phyloP scores from a whole-genome alignment of 1,140 invertebrate genomes.

The Brachionus rotundiformis region DNA sequence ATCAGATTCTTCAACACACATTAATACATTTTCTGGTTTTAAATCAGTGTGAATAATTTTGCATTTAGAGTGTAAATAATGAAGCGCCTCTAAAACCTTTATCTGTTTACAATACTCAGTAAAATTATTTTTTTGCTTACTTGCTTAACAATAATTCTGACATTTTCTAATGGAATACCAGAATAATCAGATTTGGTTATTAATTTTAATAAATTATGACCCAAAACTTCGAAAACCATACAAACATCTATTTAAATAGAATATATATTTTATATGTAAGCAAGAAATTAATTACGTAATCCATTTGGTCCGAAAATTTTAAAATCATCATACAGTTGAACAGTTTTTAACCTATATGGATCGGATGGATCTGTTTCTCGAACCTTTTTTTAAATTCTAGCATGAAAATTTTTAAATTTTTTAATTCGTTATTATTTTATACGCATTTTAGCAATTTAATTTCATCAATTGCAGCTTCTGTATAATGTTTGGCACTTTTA shows the following conservation, averaged over 20 bases:
- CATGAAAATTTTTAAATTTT: too few relatives aligned
- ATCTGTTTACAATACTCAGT: neutral
- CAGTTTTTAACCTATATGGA: constrained; percentile 88
- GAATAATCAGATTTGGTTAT: constrained; percentile 96
- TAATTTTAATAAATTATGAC: constrained; percentile 92
- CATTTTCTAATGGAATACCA: constrained; percentile 90
- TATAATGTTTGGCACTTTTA: constrained; percentile 95
- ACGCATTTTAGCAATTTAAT: constrained; percentile 85
- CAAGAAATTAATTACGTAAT: constrained; percentile 64
- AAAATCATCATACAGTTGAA: constrained; percentile 95
- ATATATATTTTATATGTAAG: neutral
- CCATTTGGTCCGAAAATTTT: constrained; percentile 96
- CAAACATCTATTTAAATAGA: constrained; percentile 71
- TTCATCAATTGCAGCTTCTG: constrained; percentile 96
- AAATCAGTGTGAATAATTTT: constrained; percentile 97
- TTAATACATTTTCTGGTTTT: constrained; percentile 96
- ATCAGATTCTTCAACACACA: constrained; percentile 83
- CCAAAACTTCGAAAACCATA: constrained; percentile 98
- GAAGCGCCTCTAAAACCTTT: constrained; percentile 79
- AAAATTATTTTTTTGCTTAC: constrained; percentile 66
- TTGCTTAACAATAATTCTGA: constrained; percentile 90
- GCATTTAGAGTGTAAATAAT: constrained; percentile 95
- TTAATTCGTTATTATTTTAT: neutral
- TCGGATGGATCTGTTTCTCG: constrained; percentile 85
- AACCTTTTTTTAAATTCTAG: constrained; percentile 62